Conservation (phyloP, 64 coral and sea anemone species). For the Pocillopora damicornis region DNA sequence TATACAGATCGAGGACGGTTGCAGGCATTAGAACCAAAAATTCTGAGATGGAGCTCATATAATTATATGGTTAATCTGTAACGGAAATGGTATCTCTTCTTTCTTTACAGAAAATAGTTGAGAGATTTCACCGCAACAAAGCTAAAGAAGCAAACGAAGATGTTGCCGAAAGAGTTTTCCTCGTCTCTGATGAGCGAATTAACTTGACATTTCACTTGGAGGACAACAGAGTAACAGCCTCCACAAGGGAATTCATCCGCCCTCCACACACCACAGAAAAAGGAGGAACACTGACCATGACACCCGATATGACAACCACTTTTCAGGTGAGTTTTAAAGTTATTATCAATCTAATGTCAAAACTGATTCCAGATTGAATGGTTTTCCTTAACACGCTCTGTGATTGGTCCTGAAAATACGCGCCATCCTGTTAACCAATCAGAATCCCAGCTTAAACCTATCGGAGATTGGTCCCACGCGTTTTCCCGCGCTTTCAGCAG, state of each 20-base stretch:
- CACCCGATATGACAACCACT: conserved; percentile 96
- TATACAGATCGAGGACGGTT: too few relatives aligned
- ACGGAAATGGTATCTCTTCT: not conserved
- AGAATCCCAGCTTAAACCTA: too few relatives aligned
- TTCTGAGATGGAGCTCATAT: too few relatives aligned
- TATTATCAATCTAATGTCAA: too few relatives aligned
- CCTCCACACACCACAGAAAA: conserved; percentile 88
- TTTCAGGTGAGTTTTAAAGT: conserved; percentile 71
- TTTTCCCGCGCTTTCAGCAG: too few relatives aligned
- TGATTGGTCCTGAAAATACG: too few relatives aligned
- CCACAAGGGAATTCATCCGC: conserved; percentile 89
- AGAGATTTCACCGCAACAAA: conserved; percentile 81
- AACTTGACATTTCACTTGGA: conserved; percentile 94
- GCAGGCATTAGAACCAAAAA: too few relatives aligned
- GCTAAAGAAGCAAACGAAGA: conserved; percentile 87
- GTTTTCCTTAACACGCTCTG: too few relatives aligned
- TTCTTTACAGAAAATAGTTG: conserved; percentile 91
- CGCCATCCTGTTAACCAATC: too few relatives aligned
- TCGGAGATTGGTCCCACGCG: too few relatives aligned
- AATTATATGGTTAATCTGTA: not conserved
- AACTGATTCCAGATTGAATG: too few relatives aligned
- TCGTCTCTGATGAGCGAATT: conserved; percentile 86
- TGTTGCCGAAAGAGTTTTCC: conserved; percentile 88
- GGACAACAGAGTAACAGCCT: conserved; percentile 90
- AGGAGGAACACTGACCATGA: conserved; percentile 81